Base-by-base conservation (phyloP, 1,140 invertebrate genomes). In the Brachionus sp. region DNA sequence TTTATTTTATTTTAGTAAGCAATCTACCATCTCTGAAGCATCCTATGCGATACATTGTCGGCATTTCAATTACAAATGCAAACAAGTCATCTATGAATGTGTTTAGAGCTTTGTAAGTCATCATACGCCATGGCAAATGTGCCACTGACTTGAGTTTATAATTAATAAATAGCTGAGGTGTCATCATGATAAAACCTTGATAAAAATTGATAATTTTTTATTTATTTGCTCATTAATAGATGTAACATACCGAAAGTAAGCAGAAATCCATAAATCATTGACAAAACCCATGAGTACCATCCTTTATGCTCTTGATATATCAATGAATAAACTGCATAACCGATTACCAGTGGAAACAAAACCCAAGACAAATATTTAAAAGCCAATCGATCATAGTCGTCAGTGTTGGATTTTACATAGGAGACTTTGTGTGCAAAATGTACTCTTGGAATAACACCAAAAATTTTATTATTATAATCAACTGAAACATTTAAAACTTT, bases 81-180 rank as follows among this genome's bases (percentile, higher is more conserved):
- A 99, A 99, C 85, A 99, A 96, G 89, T 99, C 97, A 90, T 99
- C 97, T 86, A 99, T 98, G 87, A 99, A 99, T 2, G 97, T 99
- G 88, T 99, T 99, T n/a, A 99, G 91, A 88, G 97, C 98, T 91
- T 99, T 99, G 87, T 99, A 99, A 12, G 96, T 97, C 70, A 99
- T 93, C 97, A 98, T 99, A 78, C 97, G 91, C 97, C 97, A 99
- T 3, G 97, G 97, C 84, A 99, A 90, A 91, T 99, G 97, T 9
- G 97, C 97, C 0, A 99, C 97, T 19, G 96, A 98, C 88, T 99
- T 98, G 62, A 99, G 88, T 90, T 99, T 99, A 88, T 99, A 99
- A 89, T 99, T 99, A 84, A 99, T 99, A 87, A 99, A 99, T 62
- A 99, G 89, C 88, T 98, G 97, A 7, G 97, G 97, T 5, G 97